Conservation (phyloP, 2,797 vertebrate species). For the Gastrophryne carolinensis region DNA sequence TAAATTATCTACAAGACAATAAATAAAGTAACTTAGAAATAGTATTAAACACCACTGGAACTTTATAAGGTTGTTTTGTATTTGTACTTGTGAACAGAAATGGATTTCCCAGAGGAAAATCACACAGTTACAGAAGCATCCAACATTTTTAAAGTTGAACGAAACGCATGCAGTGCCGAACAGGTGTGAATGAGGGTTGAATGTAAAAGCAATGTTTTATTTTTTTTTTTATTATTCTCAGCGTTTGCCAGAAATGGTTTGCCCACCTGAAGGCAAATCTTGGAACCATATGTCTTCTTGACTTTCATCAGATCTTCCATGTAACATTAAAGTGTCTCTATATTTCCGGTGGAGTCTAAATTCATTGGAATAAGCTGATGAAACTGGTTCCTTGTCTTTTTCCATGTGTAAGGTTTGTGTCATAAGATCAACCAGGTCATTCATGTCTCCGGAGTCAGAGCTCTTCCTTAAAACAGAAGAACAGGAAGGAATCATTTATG, state of each 20-base stretch:
- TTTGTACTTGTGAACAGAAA: too few species aligned
- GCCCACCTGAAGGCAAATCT: constrained; percentile 77
- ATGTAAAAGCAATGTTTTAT: too few species aligned
- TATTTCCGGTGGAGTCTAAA: constrained; percentile 87
- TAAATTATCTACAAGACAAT: constrained; percentile 66
- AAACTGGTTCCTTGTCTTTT: constrained; percentile 65
- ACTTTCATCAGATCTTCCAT: constrained; percentile 80
- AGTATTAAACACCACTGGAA: too few species aligned
- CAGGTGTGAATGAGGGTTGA: too few species aligned
- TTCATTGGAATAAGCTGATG: constrained; percentile 62
- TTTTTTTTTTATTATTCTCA: too few species aligned
- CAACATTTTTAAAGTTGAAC: too few species aligned
- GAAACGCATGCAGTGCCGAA: too few species aligned
- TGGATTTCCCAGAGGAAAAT: too few species aligned
- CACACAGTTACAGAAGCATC: too few species aligned
- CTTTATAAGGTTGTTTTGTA: too few species aligned
- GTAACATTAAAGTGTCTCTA: constrained; percentile 87
- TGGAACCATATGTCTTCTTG: constrained; percentile 71
- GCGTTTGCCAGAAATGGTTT: background rate
- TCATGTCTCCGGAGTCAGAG: constrained; percentile 79
- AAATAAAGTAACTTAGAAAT: constrained; percentile 10
- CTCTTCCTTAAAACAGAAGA: constrained; percentile 68
- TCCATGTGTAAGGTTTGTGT: constrained; percentile 87
- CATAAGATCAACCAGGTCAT: constrained; percentile 92
- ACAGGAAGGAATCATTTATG: too few species aligned